phyloP scores from a whole-genome alignment of 2,888 invertebrate genomes.

The Sarcophaga rosellei region DNA sequence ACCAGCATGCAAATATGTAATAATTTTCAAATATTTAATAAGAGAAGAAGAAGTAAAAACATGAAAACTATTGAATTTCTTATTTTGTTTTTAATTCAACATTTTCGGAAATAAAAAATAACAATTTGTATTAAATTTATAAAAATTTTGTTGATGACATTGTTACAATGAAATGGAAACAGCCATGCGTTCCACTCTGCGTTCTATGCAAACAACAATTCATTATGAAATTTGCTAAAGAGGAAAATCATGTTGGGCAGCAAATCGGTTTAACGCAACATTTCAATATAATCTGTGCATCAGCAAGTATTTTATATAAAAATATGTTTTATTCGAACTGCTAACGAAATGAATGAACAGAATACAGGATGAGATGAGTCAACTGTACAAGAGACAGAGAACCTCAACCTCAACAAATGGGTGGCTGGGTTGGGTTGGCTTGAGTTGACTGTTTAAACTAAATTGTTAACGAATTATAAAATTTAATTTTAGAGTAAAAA shows the following conservation, averaged over 20 bases:
- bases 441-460: constrained; percentile 13
- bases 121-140: too few species aligned
- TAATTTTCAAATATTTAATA: too few species aligned
- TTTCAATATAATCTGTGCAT: not conserved
- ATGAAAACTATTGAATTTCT: too few species aligned
- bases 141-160: too few species aligned
- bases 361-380: not conserved
- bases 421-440: not conserved
- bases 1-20: too few species aligned
- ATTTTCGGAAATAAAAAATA: too few species aligned
- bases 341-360: not conserved
- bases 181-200: not conserved
- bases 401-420: constrained; percentile 46
- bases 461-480: constrained; percentile 53
- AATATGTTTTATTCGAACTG: constrained; percentile 42
- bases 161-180: too few species aligned
- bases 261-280: constrained; percentile 12
- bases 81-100: too few species aligned
- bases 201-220: not conserved
- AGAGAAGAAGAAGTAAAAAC: too few species aligned
- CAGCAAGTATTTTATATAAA: constrained; percentile 47
- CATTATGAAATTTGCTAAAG: constrained; percentile 15
- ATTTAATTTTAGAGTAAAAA: constrained; percentile 27
- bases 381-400: constrained; percentile 1
- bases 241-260: constrained; percentile 40